These are phyloP conservation scores for Oryzias celebensis DNA, from an alignment of 2,113 vertebrate genomes.

Conservation along the genomic window DNA sequence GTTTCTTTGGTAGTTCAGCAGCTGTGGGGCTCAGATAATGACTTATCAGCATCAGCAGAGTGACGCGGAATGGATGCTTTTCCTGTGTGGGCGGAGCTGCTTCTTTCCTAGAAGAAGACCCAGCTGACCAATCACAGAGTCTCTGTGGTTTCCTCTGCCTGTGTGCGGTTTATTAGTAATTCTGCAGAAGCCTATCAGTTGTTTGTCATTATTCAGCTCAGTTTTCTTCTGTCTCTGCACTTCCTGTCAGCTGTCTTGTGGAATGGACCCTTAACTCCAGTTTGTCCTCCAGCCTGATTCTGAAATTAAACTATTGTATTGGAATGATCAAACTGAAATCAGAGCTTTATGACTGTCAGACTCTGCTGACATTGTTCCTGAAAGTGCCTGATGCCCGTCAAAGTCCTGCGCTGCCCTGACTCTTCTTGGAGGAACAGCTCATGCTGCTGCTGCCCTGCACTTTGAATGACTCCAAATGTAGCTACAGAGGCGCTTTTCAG, in stretches of 20 bases:
- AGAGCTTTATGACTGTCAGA: too few relatives aligned
- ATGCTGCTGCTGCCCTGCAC: too few relatives aligned
- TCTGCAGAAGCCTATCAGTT: slow-evolving; percentile 35
- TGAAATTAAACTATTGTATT: too few relatives aligned
- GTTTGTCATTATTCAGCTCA: slow-evolving; percentile 1
- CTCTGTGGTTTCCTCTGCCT: slow-evolving; percentile 17
- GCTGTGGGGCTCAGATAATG: slow-evolving; percentile 28
- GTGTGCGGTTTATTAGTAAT: slow-evolving; percentile 26
- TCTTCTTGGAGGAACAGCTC: too few relatives aligned
- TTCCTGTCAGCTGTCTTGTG: background rate
- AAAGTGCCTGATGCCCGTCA: too few relatives aligned
- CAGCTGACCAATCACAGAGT: slow-evolving; percentile 24
- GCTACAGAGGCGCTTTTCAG: too few relatives aligned
- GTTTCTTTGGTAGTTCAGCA: background rate
- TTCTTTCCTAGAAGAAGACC: slow-evolving; percentile 31
- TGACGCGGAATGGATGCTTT: background rate
- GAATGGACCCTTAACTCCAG: too few relatives aligned
- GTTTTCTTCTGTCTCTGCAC: background rate
- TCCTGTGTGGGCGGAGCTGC: background rate
- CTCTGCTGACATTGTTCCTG: too few relatives aligned
- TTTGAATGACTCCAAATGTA: too few relatives aligned
- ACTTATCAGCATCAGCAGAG: slow-evolving; percentile 11
- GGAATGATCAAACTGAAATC: too few relatives aligned
- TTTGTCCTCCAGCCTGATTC: too few relatives aligned
- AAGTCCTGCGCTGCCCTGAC: too few relatives aligned